Evolutionary conservation across 1,140 invertebrate species (phyloP), one percentile per base, ranked within the genome.

Genomic region (Conus ventricosus): DNA sequence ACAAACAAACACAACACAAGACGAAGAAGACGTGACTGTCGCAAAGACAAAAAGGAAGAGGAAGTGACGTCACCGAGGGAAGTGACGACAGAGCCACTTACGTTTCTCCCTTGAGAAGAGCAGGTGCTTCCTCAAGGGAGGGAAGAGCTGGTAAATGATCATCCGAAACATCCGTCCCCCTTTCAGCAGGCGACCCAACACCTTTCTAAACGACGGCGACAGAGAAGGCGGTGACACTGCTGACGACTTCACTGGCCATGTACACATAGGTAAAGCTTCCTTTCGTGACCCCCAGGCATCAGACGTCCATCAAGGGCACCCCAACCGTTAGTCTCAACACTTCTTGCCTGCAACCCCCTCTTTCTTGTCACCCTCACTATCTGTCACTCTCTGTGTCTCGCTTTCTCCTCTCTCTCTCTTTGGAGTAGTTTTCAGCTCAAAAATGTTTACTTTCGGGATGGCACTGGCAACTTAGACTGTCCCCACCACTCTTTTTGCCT

Each of bases 81-180:
- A 0, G 39, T 39, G 39, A 39, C 39, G 39, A 39, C 39, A 39
- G 39, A 39, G 20, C 5, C 67, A 92, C 92, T 93, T 91, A 93
- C 92, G 87, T 84, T 93, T 93, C 87, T 93, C 92, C 90, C 91
- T 90, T 51, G 91, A 91, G 78, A 93, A 92, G 53, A 93, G 90
- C 88, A 92, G 88, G 76, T 93, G 92, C 88, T 93, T 93, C 87
- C 92, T 87, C 80, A 93, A 87, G 71, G 91, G 92, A 51, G 92
- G 92, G 89, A 93, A 93, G 82, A 93, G 91, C 81, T 92, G 91
- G 87, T 93, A 93, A 27, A 93, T 90, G 51, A 93, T 93, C 92
- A 93, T 93, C 57, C 92, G 92, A 92, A 93, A 93, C 92, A 93
- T 93, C 86, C 92, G 92, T 87, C 92, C 90, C 25, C 91, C 90